Conservation (phyloP, 1,140 invertebrate genomes). For the Hesperophylax magnus region DNA sequence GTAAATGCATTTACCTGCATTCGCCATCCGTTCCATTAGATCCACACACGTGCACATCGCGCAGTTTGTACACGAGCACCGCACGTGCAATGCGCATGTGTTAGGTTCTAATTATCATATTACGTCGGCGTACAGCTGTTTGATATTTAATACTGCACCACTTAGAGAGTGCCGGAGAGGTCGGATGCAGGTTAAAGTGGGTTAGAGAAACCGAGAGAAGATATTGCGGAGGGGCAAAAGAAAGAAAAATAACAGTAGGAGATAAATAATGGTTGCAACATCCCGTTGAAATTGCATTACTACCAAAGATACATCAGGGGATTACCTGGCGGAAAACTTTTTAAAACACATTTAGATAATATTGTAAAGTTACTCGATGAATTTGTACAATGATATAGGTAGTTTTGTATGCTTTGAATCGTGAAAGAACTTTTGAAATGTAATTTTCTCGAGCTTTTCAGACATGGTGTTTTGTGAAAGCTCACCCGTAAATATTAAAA, state of each 20-base stretch:
- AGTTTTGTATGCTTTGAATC: no score
- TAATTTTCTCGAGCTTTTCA: no score
- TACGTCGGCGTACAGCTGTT: background rate
- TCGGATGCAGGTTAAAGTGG: background rate
- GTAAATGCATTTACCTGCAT: constrained; percentile 17
- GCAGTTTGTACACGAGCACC: background rate
- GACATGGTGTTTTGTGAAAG: no score
- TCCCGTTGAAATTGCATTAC: background rate
- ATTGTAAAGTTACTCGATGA: no score
- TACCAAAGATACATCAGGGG: background rate
- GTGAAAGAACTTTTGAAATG: no score
- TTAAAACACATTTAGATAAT: no score
- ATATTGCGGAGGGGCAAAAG: background rate
- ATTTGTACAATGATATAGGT: no score
- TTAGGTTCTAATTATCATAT: constrained; percentile 3
- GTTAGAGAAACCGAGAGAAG: background rate
- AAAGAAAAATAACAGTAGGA: no score
- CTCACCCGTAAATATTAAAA: no score
- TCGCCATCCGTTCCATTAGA: constrained; percentile 12
- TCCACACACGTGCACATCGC: background rate
- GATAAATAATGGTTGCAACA: background rate
- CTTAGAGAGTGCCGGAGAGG: background rate
- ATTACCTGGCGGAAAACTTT: no score
- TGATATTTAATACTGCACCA: constrained; percentile 8
- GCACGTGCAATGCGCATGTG: background rate